These are phyloP conservation scores for Antitype chi DNA, from an alignment of 2,888 invertebrate genomes.

Conservation along the genomic window DNA sequence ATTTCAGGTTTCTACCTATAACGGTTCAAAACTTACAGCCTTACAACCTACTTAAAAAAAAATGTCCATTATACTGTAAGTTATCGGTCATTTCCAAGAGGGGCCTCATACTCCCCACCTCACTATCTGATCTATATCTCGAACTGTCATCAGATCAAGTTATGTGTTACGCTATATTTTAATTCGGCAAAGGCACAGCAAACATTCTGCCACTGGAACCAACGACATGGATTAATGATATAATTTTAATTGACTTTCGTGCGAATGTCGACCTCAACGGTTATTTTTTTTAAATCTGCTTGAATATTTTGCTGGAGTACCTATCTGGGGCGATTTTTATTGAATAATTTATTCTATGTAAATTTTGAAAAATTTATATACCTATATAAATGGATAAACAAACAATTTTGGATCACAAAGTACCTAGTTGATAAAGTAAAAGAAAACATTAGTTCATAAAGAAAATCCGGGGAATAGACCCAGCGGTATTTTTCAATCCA, in stretches of 20 bases:
- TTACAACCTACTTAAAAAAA: too few species aligned
- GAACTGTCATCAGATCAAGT: slow-evolving; percentile 62
- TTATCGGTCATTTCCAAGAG: background rate
- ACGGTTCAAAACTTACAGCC: too few species aligned
- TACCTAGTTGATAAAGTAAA: background rate
- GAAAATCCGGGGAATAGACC: too few species aligned
- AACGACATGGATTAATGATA: slow-evolving; percentile 72
- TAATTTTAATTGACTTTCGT: slow-evolving; percentile 71
- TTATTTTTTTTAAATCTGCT: slow-evolving; percentile 28
- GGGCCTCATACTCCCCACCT: slow-evolving; percentile 36
- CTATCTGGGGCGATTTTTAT: slow-evolving; percentile 12
- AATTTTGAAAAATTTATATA: too few species aligned
- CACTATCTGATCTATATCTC: slow-evolving; percentile 55
- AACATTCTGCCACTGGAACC: slow-evolving; percentile 60
- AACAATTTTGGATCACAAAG: background rate
- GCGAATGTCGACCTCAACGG: slow-evolving; percentile 41
- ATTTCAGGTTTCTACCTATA: too few species aligned
- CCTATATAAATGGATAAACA: background rate
- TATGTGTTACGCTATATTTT: slow-evolving; percentile 65
- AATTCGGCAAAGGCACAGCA: slow-evolving; percentile 63
- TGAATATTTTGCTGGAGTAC: slow-evolving; percentile 15
- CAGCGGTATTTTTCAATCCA: background rate
- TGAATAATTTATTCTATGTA: background rate
- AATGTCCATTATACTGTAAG: too few species aligned
- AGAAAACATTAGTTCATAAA: background rate